phyloP scores from a whole-genome alignment of 2,888 invertebrate species.

The Poecilus cupreus region DNA sequence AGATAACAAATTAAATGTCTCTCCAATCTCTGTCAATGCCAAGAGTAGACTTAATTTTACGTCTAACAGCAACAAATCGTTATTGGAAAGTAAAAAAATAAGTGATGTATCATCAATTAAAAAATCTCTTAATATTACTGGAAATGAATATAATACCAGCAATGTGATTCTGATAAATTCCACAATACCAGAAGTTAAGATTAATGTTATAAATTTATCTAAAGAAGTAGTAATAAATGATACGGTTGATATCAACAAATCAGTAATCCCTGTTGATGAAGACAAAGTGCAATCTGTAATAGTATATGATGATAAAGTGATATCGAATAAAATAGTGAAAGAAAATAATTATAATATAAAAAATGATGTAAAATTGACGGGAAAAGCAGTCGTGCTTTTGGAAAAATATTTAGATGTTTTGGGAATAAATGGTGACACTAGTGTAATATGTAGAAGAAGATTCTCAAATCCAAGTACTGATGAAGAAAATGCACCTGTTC shows the following conservation, averaged over 20 bases:
- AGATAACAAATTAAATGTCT: conserved; percentile 15
- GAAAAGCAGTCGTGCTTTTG: conserved; percentile 60
- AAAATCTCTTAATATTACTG: background rate
- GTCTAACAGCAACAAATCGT: background rate
- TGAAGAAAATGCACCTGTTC: background rate
- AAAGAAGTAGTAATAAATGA: background rate
- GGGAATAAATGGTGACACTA: conserved; percentile 54
- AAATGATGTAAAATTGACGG: conserved; percentile 61
- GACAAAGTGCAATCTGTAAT: background rate
- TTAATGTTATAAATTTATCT: background rate
- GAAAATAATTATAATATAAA: background rate
- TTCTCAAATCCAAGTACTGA: background rate
- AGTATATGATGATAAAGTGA: background rate
- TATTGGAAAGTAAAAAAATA: conserved; percentile 2
- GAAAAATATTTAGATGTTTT: conserved; percentile 57
- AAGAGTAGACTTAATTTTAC: conserved; percentile 10
- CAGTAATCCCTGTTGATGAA: background rate
- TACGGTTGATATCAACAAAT: background rate
- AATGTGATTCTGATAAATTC: conserved; percentile 14
- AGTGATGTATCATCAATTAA: conserved; percentile 1
- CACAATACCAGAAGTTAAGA: background rate
- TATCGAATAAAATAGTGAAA: background rate
- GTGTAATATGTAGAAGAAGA: background rate
- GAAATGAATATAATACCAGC: background rate
- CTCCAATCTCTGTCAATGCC: conserved; percentile 19